Evolutionary conservation across 2,113 vertebrate species (phyloP).

Genomic region (Aptenodytes patagonicus): DNA sequence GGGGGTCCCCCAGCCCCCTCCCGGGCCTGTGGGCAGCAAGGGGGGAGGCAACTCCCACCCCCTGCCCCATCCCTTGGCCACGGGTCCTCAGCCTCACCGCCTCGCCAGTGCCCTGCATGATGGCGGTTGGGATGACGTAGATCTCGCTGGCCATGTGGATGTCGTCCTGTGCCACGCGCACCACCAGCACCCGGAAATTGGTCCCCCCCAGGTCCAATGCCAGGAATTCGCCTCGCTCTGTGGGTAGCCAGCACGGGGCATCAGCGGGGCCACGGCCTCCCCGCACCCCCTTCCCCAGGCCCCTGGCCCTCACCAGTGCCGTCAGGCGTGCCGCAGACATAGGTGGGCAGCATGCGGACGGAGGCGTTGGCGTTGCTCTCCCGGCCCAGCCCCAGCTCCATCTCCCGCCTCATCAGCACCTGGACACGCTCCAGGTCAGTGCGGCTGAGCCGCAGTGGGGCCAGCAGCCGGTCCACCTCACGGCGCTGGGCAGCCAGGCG

Average conservation of each 20-base stretch:
- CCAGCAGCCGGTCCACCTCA: constrained; percentile 53
- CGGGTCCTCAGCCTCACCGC: constrained; percentile 38
- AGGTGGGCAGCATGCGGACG: constrained; percentile 79
- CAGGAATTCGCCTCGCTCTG: constrained; percentile 85
- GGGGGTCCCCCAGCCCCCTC: neutral
- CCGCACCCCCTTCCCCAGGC: accelerated
- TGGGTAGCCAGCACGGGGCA: neutral
- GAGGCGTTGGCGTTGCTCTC: constrained; percentile 1
- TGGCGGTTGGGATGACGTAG: constrained; percentile 70
- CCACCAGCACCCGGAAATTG: constrained; percentile 85
- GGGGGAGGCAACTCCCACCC: neutral
- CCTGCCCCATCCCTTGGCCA: accelerated
- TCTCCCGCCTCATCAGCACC: constrained; percentile 71
- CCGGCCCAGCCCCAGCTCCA: constrained; percentile 66
- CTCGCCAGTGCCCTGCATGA: constrained; percentile 72
- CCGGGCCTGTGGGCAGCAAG: neutral
- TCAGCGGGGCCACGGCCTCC: accelerated
- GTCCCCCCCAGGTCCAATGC: constrained; percentile 88
- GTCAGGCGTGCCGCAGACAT: constrained; percentile 49
- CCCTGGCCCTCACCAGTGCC: constrained; percentile 65
- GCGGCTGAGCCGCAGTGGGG: constrained; percentile 11
- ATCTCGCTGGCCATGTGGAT: constrained; percentile 74
- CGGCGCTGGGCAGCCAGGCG: constrained; percentile 43
- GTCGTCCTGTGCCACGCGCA: constrained; percentile 41
- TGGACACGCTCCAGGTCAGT: constrained; percentile 49